Evolutionary conservation across 2,888 invertebrate species (phyloP).

Genomic region (Mythimna vitellina): DNA sequence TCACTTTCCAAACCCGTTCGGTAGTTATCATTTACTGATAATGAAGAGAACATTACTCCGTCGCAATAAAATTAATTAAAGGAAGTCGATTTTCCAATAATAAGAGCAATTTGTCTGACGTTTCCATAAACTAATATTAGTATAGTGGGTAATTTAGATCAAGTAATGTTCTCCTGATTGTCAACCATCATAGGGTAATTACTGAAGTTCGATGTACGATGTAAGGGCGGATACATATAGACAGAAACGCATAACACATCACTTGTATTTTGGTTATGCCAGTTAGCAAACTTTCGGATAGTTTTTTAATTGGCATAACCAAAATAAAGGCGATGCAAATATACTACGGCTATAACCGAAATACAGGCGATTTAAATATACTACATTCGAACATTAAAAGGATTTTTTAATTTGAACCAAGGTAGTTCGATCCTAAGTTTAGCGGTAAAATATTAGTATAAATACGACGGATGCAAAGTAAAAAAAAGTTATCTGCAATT

Average conservation of each 20-base stretch:
- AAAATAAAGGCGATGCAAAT: neutral
- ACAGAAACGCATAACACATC: neutral
- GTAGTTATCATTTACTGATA: slow-evolving; percentile 36
- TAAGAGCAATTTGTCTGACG: slow-evolving; percentile 48
- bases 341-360: too few species aligned
- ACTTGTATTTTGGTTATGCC: too few species aligned
- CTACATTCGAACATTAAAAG: too few species aligned
- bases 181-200: slow-evolving; percentile 30
- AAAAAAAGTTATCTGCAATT: too few species aligned
- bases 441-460: too few species aligned
- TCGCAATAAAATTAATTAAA: slow-evolving; percentile 39
- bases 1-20: slow-evolving; percentile 22
- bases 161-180: slow-evolving; percentile 39
- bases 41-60: slow-evolving; percentile 40
- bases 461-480: too few species aligned
- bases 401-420: too few species aligned
- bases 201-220: slow-evolving; percentile 41
- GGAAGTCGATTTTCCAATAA: slow-evolving; percentile 52
- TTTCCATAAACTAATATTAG: slow-evolving; percentile 37
- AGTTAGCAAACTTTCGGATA: neutral
- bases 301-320: neutral
- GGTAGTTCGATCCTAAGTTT: too few species aligned
- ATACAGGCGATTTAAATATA: neutral
- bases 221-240: slow-evolving; percentile 2
- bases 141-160: slow-evolving; percentile 37